Percentiles rank a stretch among this genome's conserved stretches.
phyloP scores from a whole-genome alignment of 2,797 vertebrate genomes.

The Pantherophis alleghaniensis region DNA sequence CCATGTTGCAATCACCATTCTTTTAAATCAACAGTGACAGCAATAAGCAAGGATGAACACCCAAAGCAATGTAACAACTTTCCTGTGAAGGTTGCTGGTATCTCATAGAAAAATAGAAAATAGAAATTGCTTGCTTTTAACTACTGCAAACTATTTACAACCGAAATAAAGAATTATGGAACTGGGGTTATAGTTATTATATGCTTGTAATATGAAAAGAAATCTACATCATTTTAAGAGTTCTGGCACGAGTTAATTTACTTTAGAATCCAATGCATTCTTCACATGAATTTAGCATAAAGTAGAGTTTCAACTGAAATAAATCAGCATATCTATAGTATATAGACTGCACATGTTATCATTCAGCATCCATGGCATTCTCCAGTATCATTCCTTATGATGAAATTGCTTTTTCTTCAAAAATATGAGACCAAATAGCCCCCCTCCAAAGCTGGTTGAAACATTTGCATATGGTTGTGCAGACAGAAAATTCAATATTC shows the following conservation, averaged over 20 bases:
- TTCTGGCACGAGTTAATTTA: constrained; percentile 13
- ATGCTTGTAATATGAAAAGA: constrained; percentile 7
- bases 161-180: constrained; percentile 14
- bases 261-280: not conserved
- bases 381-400: not conserved
- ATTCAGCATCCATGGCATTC: not conserved
- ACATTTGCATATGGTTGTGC: not conserved
- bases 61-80: not conserved
- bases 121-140: not conserved
- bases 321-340: not conserved
- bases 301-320: not conserved
- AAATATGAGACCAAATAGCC: not conserved
- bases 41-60: not conserved
- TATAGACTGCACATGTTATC: not conserved
- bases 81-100: not conserved
- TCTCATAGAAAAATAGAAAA: not conserved
- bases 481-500: not conserved
- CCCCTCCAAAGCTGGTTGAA: not conserved
- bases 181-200: constrained; percentile 29
- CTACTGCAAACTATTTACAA: constrained; percentile 3
- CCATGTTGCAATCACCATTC: not conserved
- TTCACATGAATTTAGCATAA: not conserved
- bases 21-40: constrained; percentile 26
- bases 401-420: not conserved
- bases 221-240: constrained; percentile 28